Base-by-base conservation (phyloP, 2,113 vertebrate species). In the Zosterops lateralis region DNA sequence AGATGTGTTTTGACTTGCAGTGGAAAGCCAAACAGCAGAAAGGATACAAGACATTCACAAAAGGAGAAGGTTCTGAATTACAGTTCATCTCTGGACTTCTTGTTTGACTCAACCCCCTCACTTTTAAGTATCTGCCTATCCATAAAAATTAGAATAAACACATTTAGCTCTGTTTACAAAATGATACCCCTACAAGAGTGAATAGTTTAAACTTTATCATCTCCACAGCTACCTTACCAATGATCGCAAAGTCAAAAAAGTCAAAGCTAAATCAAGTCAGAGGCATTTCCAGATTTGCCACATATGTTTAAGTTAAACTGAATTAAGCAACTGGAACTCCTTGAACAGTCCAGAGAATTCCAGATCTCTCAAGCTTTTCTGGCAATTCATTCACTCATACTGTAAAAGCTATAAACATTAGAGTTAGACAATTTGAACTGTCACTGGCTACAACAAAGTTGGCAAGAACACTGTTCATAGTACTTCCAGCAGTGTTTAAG, bases 1-100 rank as follows among this genome's bases (percentile, higher is more conserved):
- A 84, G 45, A 81, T 38, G 5, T 38, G 81, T 65, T 89, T 75
- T 92, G 77, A 87, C 84, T 84, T 92, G 84, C 34, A 87, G 32
- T 14, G 26, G 50, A 50, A 66, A 75, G 56, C 42, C 62, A 89
- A 56, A 56, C 17, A 87, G 54, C 9, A 17, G 57, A 73, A 90
- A 74, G n/a, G 48, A 28, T 34, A 61, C 0, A 1, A 92, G 65
- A 51, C 20, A 29, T 44, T 61, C 53, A 36, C 31, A 72, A 68
- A 32, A 87, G 18, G 7, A 50, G 17, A 34, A 84, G 34, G 50
- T 47, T 87, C 47, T 70, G 29, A 92, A 66, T 79, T 89, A 57
- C 28, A 87, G 26, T 34, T 75, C 34, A 51, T 17, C 54, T 82
- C 58, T 82, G 38, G 26, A 62, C 38, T 66, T 76, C 15, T 53